Evolutionary conservation across 2,797 vertebrate species (phyloP).

Genomic region (Anas acuta): DNA sequence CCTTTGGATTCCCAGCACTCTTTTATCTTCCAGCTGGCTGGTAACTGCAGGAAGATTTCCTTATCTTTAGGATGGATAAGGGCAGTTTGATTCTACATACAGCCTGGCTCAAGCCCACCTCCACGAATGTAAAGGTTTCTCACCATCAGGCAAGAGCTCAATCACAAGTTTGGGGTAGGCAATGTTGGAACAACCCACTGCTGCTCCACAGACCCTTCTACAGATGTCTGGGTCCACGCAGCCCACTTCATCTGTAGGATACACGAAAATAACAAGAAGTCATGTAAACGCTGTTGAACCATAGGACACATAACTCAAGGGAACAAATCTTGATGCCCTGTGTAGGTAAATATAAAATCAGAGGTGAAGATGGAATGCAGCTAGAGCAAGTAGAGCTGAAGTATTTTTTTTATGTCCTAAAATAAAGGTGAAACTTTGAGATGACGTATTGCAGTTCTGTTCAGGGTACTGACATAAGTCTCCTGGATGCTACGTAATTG

Average conservation of each 20-base stretch:
- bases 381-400: background rate
- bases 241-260: conserved; percentile 86
- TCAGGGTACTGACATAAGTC: background rate
- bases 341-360: background rate
- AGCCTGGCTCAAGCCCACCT: background rate
- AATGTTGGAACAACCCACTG: conserved; percentile 93
- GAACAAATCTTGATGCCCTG: background rate
- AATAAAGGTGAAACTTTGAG: background rate
- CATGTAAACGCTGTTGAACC: background rate
- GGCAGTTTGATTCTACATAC: rapidly evolving
- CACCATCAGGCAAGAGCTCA: conserved; percentile 86
- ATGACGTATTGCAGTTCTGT: background rate
- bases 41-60: background rate
- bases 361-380: background rate
- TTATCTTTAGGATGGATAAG: background rate
- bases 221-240: conserved; percentile 90
- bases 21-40: background rate
- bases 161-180: conserved; percentile 93
- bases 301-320: background rate
- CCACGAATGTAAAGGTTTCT: conserved; percentile 21
- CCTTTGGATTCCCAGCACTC: background rate
- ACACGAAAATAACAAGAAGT: background rate
- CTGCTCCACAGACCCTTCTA: conserved; percentile 83
- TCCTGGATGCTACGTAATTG: background rate
- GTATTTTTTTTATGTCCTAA: background rate